Evolutionary conservation across 2,113 vertebrate genomes (phyloP).

Genomic region (Vidua chalybeata): DNA sequence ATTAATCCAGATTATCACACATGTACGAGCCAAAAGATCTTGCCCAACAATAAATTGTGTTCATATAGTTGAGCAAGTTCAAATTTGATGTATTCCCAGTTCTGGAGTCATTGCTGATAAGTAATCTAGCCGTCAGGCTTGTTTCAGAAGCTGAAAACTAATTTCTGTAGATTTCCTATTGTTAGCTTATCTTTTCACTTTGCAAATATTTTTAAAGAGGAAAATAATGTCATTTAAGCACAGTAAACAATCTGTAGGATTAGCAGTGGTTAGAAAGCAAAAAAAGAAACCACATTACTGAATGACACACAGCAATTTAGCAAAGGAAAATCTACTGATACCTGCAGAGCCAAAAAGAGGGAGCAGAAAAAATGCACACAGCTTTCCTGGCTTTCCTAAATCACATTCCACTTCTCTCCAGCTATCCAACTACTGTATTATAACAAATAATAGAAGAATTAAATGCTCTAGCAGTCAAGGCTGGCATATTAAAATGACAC

Average conservation of each 20-base stretch:
- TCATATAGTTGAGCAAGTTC: neutral
- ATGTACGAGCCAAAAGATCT: neutral
- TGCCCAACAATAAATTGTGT: neutral
- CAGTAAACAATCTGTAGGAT: neutral
- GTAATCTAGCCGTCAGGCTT: neutral
- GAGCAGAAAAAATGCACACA: neutral
- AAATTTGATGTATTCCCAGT: neutral
- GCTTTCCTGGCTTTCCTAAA: neutral
- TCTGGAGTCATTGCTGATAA: neutral
- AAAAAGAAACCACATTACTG: neutral
- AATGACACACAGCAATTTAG: neutral
- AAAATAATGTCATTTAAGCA: neutral
- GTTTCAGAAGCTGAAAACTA: neutral
- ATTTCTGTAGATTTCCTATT: neutral
- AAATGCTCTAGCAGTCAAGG: conserved; percentile 41
- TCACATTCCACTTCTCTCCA: neutral
- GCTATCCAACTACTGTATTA: neutral
- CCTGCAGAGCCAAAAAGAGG: neutral
- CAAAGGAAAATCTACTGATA: neutral
- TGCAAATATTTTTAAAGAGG: neutral
- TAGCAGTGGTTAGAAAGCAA: neutral
- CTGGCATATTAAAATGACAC: conserved; percentile 43
- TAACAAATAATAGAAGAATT: conserved; percentile 39
- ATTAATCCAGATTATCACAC: neutral
- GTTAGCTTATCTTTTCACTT: neutral